Base-by-base conservation (phyloP, 2,797 vertebrate genomes). In the Dromococcyx pavoninus region DNA sequence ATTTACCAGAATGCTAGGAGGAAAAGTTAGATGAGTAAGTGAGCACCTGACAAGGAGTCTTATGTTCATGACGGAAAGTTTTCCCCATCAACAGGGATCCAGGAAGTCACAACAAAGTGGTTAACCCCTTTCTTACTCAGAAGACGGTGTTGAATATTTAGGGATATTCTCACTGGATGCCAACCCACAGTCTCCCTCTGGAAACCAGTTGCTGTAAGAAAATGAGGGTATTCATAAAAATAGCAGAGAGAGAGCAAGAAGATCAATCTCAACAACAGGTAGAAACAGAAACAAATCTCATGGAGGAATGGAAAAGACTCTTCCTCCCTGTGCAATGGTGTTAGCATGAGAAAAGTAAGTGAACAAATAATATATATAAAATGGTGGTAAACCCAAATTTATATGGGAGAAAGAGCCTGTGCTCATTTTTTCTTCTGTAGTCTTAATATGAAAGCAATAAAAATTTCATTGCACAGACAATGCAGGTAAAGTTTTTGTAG, bases 271-370 rank as follows among this genome's bases (percentile, higher is more conserved):
- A 77, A 33, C 51, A 86, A 56, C 58, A 81, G 33, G 39, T 6
- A 89, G 54, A 92, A 92, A 85, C 25, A 62, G 60, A 91, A 88
- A 86, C 33, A 88, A 81, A 86, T 78, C n/a, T 43, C 30, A 32
- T 12, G 22, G 43, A 75, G 58, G 22, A 86, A 88, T 33, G 43
- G 46, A 75, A 78, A 72, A 72, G 19, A 39, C 32, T 19, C 27
- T 71, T 56, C 15, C 6, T 71, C 23, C 25, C 27, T 33, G 13
- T 64, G 46, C 72, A 77, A 22, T 33, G 19, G 27, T 76, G 39
- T 17, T 75, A 78, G 37, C 58, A 65, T 54, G 61, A 86, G 44
- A 79, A 62, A 76, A 88, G 33, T 67, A 44, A n/a, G 19, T 6
- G 3, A 62, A 66, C 8, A 30, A 64, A 44, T 46, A 62, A 64